Percentiles rank a stretch among this genome's conserved stretches.
Conservation (phyloP, 1,140 invertebrate species). For the Temnothorax nylanderi region DNA sequence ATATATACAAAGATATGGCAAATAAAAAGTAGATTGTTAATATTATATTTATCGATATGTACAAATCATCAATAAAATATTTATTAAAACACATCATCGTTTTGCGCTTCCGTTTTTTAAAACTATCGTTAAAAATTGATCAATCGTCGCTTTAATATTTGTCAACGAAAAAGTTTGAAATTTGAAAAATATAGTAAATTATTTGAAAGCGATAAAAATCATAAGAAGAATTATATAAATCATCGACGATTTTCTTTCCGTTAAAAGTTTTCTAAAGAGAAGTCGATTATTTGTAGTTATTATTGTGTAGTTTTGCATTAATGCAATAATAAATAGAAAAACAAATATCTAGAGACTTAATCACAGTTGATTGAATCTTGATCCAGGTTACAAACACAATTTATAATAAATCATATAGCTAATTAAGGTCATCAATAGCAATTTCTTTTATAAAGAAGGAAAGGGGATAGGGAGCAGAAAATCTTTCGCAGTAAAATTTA, state of each 20-base stretch:
- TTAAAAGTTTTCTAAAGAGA: not conserved
- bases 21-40: not conserved
- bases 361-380: not conserved
- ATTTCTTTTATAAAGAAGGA: not conserved
- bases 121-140: slow-evolving; percentile 31
- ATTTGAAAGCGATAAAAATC: not conserved
- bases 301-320: not conserved
- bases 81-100: not conserved
- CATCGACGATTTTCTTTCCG: not conserved
- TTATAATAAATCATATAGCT: not conserved
- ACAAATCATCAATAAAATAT: not conserved
- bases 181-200: not conserved
- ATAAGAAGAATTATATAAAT: not conserved
- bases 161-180: not conserved
- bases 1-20: not conserved
- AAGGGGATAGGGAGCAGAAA: no score
- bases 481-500: not conserved
- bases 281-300: not conserved
- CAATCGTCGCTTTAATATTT: not conserved
- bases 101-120: not conserved
- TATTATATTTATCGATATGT: not conserved
- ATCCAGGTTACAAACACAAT: not conserved
- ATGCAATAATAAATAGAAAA: not conserved
- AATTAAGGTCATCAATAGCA: not conserved
- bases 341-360: not conserved